phyloP scores from a whole-genome alignment of 53 echinoderm and acorn worm species.

The Arbacia lixula region DNA sequence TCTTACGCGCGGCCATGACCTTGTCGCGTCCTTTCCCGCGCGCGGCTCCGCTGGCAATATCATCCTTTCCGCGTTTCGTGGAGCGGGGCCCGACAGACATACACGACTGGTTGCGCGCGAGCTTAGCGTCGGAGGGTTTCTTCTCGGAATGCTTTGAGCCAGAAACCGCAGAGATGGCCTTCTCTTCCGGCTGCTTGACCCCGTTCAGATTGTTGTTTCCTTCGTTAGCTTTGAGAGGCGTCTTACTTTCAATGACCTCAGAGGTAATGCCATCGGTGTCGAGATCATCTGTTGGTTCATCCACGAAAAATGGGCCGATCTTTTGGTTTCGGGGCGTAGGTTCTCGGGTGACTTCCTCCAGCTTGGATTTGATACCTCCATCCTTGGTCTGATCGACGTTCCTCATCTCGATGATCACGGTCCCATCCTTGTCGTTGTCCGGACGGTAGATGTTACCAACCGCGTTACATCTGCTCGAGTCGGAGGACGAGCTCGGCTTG shows the following conservation, averaged over 20 bases:
- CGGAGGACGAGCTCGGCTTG: background rate
- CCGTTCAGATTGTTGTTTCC: slow-evolving; percentile 49
- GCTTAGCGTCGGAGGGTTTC: background rate
- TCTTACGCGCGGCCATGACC: slow-evolving; percentile 81
- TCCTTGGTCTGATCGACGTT: slow-evolving; percentile 18
- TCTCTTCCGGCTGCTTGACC: background rate
- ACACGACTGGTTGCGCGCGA: slow-evolving; percentile 21
- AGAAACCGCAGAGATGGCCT: slow-evolving; percentile 17
- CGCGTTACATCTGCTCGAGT: background rate
- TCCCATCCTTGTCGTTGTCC: slow-evolving; percentile 44
- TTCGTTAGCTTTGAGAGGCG: slow-evolving; percentile 5
- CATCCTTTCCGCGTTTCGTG: slow-evolving; percentile 35
- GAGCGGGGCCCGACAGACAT: background rate
- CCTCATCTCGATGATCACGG: slow-evolving; percentile 34
- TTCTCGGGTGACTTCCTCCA: slow-evolving; percentile 11
- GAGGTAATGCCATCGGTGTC: background rate
- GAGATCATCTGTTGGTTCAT: slow-evolving; percentile 58
- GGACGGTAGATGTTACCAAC: slow-evolving; percentile 48
- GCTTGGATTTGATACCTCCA: slow-evolving; percentile 27
- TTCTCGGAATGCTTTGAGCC: background rate
- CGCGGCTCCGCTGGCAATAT: slow-evolving; percentile 19
- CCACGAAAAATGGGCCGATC: slow-evolving; percentile 84
- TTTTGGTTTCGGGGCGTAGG: slow-evolving; percentile 46
- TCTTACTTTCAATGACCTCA: slow-evolving; percentile 14
- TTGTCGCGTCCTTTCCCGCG: slow-evolving; percentile 70